Evolutionary conservation across 35 echinoderm and acorn worm species (phyloP).

Genomic region (Apostichopus californicus): DNA sequence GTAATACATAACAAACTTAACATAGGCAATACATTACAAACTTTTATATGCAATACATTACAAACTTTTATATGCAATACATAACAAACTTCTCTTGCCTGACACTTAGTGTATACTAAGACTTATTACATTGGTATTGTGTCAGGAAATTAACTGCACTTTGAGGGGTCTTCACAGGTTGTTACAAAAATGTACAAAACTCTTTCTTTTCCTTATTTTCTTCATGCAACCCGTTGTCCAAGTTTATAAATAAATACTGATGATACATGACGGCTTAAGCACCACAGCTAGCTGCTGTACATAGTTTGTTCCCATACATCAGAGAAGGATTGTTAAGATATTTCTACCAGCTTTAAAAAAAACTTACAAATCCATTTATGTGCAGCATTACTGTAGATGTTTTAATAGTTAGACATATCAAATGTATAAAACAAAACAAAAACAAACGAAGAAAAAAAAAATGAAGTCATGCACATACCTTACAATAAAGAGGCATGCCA

Average conservation of each 20-base stretch:
- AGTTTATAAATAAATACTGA: constrained; percentile 12
- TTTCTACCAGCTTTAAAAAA: neutral
- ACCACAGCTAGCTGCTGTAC: no score
- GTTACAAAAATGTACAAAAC: neutral
- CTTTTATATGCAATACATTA: no score
- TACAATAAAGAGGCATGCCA: neutral
- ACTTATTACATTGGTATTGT: no score
- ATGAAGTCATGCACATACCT: neutral
- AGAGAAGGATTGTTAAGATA: no score
- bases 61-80: no score
- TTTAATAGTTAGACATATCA: constrained; percentile 5
- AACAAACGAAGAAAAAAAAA: neutral
- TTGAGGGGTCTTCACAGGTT: no score
- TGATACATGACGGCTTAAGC: neutral
- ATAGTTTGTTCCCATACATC: no score
- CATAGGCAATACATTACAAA: no score
- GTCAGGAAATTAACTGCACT: no score
- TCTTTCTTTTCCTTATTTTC: neutral
- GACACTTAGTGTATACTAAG: no score
- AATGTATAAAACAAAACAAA: neutral
- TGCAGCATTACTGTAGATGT: constrained; percentile 21
- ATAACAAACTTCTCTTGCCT: no score
- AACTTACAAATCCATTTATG: neutral
- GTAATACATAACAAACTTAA: no score
- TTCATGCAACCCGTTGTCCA: neutral